phyloP scores from a whole-genome alignment of 2,888 invertebrate species.

The Papilio elwesi region DNA sequence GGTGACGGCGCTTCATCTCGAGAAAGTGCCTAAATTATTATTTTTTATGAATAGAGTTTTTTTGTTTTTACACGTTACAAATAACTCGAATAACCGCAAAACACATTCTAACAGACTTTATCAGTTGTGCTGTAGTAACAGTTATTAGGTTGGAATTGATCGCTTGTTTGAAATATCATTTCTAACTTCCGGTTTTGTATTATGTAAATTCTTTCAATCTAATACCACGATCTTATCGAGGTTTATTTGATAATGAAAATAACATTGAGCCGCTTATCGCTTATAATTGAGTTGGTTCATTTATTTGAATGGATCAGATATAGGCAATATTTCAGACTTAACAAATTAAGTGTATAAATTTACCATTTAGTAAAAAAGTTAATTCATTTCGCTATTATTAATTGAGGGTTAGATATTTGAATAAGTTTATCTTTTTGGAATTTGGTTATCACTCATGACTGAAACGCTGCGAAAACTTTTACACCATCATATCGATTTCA shows the following conservation, averaged over 20 bases:
- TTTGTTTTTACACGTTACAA: no score
- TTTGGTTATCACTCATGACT: no score
- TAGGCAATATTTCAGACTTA: background rate
- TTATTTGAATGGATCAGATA: background rate
- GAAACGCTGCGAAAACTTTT: no score
- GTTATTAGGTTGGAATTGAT: background rate
- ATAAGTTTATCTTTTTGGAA: no score
- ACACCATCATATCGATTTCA: background rate
- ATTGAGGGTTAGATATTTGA: no score
- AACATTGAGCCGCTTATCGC: background rate
- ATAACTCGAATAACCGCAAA: no score
- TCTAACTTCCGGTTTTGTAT: background rate
- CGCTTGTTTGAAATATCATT: background rate
- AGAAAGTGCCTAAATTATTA: no score
- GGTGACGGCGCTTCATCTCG: no score
- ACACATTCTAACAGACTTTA: no score
- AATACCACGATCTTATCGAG: constrained; percentile 9
- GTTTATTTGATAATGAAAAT: constrained; percentile 6
- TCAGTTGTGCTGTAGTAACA: no score
- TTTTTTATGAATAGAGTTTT: no score
- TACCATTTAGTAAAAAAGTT: background rate
- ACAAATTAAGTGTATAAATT: background rate
- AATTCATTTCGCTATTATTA: no score
- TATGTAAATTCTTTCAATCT: background rate
- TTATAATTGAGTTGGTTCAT: background rate